Base-by-base conservation (phyloP, 2,113 vertebrate species). In the Sander lucioperca region DNA sequence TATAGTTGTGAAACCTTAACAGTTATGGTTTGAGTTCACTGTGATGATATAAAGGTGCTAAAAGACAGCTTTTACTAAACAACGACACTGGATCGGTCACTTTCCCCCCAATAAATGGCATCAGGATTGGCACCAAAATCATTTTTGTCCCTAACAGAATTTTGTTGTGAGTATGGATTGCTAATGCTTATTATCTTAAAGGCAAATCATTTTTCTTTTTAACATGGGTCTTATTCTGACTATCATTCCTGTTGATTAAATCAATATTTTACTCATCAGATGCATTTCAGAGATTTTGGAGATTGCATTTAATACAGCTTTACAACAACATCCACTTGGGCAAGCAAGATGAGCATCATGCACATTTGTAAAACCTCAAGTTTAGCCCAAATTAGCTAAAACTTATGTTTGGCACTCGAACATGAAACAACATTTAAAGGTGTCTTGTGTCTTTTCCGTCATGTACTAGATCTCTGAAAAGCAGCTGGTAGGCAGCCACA, bases 1-100 rank as follows among this genome's bases (percentile, higher is more conserved):
- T 36, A 11, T 9, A 39, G 48, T 12, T 30, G 53, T 23, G 48
- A 62, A 63, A 53, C 9, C 2, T 47, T 23, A 19, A 33, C 33
- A 14, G 57, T 74, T 82, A 56, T 68, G 70, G 13, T 74, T 83
- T 43, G 48, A 81, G 77, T 21, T 62, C 36, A 53, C 23, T 27
- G n/a, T 33, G 76, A 58, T 65, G 64, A 71, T 43, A 47, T 66
- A 76, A 88, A 74, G 76, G 70, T 80, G 79, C 65, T 69, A 66
- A 78, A 81, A 71, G 65, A 71, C 63, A 59, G 63, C 56, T 77
- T 77, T 21, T 19, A 19, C 47, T 30, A 39, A 58, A 73, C 61
- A 57, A 51, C 4, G 14, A 57, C 33, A 16, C 23, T 30, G 57
- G 54, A 79, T 36, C 14, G 48, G 45, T 66, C 50, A 30, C 65